Conservation (phyloP, 2,797 vertebrate genomes). For the Gila robusta region DNA sequence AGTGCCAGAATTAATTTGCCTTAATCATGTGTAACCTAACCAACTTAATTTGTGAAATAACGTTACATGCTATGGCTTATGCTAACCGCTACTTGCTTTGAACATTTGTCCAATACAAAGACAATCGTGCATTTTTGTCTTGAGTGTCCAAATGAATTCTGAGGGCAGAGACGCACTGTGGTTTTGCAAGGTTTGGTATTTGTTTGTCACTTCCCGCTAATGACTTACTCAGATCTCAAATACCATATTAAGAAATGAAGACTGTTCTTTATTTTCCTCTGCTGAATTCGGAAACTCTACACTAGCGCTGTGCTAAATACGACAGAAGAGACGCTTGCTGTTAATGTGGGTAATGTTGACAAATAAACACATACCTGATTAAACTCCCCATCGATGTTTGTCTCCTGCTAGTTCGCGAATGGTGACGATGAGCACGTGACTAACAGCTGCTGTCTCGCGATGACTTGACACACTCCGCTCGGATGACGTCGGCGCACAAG, state of each 20-base stretch:
- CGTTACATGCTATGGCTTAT: too few species aligned
- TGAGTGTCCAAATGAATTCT: neutral
- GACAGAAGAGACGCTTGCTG: neutral
- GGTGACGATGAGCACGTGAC: neutral
- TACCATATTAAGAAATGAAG: too few species aligned
- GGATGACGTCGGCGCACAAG: neutral
- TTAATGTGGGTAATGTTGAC: neutral
- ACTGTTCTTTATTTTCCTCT: neutral
- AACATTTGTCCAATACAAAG: too few species aligned
- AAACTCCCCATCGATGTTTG: constrained; percentile 10
- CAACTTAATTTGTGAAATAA: neutral
- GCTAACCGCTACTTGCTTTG: neutral
- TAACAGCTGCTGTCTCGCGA: neutral
- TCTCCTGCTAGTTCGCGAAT: neutral
- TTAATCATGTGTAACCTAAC: neutral
- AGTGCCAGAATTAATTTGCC: accelerated
- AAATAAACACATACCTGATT: neutral
- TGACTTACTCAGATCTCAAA: neutral
- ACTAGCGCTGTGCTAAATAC: neutral
- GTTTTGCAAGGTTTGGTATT: neutral
- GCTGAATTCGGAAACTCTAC: neutral
- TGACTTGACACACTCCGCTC: neutral
- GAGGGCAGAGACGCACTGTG: too few species aligned
- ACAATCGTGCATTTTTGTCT: too few species aligned
- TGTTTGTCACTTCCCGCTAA: neutral